Evolutionary conservation across 2,888 invertebrate species (phyloP).

Genomic region (Apocheima hispidaria): DNA sequence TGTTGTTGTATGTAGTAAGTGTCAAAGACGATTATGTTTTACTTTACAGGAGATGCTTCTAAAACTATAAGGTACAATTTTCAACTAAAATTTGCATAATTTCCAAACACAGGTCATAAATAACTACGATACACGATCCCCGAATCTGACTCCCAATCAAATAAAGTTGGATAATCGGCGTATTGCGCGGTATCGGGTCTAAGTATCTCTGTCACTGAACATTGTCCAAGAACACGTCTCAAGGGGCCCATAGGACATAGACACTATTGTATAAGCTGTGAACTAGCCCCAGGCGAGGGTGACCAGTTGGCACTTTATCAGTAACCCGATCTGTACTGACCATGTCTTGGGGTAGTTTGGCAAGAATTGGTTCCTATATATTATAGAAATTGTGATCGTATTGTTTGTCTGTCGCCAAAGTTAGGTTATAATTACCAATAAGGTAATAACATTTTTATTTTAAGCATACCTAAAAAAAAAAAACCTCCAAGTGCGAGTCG

Average conservation of each 20-base stretch:
- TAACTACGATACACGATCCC: not conserved
- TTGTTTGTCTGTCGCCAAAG: constrained; percentile 21
- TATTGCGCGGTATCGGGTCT: constrained; percentile 37
- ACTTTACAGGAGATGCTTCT: no score
- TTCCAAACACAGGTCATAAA: constrained; percentile 4
- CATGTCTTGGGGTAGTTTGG: constrained; percentile 54
- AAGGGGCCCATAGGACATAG: constrained; percentile 61
- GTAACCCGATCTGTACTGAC: constrained; percentile 74
- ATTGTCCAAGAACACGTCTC: constrained; percentile 73
- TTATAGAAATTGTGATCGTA: not conserved
- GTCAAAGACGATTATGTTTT: no score
- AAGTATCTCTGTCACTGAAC: constrained; percentile 49
- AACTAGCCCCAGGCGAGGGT: constrained; percentile 66
- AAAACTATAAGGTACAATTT: not conserved
- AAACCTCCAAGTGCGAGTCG: no score
- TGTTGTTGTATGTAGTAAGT: no score
- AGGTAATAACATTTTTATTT: no score
- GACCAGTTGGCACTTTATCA: constrained; percentile 72
- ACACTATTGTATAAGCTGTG: constrained; percentile 19
- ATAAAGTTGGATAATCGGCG: constrained; percentile 23
- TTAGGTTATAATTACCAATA: not conserved
- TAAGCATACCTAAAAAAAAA: no score
- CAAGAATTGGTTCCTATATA: not conserved
- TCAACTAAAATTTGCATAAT: not conserved
- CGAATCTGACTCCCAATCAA: constrained; percentile 42